Evolutionary conservation across 2,888 invertebrate species (phyloP).

Genomic region (Caenorhabditis sulstoni): DNA sequence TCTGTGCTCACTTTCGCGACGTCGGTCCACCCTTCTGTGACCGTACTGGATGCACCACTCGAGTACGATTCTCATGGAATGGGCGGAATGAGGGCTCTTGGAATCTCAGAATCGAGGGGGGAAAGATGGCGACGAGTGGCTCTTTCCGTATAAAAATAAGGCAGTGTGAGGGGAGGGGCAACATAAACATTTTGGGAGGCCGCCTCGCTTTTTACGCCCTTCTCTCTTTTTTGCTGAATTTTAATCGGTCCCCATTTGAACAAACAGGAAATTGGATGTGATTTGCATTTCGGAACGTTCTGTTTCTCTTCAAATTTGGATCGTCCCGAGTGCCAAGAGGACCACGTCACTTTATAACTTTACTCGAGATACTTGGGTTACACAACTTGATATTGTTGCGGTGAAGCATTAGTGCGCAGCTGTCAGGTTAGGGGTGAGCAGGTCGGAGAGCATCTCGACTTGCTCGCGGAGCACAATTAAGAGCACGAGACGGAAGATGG

Average conservation of each 20-base stretch:
- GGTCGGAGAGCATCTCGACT: conserved; percentile 2
- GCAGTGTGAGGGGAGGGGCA: conserved; percentile 31
- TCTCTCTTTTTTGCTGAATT: conserved; percentile 36
- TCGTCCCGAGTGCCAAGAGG: neutral
- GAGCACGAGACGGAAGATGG: neutral
- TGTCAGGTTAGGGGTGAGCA: conserved; percentile 25
- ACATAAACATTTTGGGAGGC: conserved; percentile 50
- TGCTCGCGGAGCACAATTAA: neutral
- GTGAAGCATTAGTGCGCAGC: conserved; percentile 46
- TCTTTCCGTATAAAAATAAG: conserved; percentile 41
- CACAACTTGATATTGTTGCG: conserved; percentile 44
- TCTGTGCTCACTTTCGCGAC: conserved; percentile 36
- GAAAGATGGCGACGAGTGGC: conserved; percentile 14
- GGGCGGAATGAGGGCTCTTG: too few species aligned
- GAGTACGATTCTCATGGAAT: conserved; percentile 19
- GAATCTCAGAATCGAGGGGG: too few species aligned
- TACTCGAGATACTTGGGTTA: conserved; percentile 31
- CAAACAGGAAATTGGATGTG: conserved; percentile 50
- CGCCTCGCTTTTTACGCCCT: neutral
- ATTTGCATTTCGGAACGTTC: conserved; percentile 7
- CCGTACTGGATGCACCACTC: conserved; percentile 27
- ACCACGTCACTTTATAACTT: conserved; percentile 32
- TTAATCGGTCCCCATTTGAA: conserved; percentile 44
- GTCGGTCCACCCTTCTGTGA: conserved; percentile 18
- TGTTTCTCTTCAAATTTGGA: neutral